Evolutionary conservation across 2,113 vertebrate genomes (phyloP).

Genomic region (Chelonoidis abingdonii): DNA sequence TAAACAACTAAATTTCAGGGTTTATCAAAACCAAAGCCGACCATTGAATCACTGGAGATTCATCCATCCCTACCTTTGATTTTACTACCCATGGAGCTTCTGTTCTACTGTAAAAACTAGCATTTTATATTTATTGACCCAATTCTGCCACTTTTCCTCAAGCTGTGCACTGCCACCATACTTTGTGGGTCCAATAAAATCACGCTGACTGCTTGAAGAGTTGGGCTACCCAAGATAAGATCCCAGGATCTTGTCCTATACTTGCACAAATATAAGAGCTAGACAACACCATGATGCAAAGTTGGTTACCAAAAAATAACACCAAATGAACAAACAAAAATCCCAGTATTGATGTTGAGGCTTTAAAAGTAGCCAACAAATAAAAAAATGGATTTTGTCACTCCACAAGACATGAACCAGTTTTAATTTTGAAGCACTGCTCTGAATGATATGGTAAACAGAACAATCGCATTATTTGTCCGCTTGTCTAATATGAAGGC

Average conservation of each 20-base stretch:
- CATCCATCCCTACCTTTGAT: neutral
- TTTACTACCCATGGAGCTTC: neutral
- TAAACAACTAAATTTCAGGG: neutral
- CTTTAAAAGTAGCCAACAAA: slow-evolving; percentile 66
- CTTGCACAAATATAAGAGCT: neutral
- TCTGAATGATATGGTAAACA: slow-evolving; percentile 72
- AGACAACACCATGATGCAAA: neutral
- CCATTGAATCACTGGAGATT: neutral
- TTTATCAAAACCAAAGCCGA: neutral
- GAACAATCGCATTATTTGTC: slow-evolving; percentile 80
- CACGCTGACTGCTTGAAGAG: neutral
- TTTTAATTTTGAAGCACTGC: slow-evolving; percentile 73
- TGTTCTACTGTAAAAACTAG: neutral
- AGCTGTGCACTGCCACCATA: neutral
- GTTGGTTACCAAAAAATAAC: neutral
- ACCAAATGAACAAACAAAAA: neutral
- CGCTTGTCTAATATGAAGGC: slow-evolving; percentile 80
- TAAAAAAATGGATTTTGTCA: slow-evolving; percentile 75
- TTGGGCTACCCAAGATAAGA: neutral
- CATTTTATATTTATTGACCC: neutral
- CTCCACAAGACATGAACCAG: slow-evolving; percentile 69
- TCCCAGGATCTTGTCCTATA: neutral
- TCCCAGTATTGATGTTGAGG: slow-evolving; percentile 54
- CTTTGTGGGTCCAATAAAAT: neutral
- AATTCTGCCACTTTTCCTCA: neutral